Base-by-base conservation (phyloP, 2,797 vertebrate genomes). In the Novumbra hubbsi region DNA sequence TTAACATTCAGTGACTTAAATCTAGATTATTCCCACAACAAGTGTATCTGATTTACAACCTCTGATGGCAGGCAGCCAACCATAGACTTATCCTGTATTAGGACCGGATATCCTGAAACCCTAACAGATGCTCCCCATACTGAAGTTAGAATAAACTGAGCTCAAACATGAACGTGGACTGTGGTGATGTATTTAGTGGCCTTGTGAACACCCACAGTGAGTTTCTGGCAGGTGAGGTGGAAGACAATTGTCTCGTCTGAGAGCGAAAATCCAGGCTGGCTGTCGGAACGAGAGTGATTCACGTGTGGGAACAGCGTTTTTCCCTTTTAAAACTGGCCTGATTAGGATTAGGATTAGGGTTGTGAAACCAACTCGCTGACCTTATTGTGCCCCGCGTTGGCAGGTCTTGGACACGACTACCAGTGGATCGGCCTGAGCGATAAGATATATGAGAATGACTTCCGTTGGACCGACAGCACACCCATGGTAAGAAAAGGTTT, bases 381-480 rank as follows among this genome's bases (percentile, higher is more conserved):
- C 67, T 75, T 71, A 49, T 79, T 79, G 27, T 81, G 12, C 70
- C 57, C 60, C 76, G 17, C 30, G 21, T 85, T 4, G 69, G 21
- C 88, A 99, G 98, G 96, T 83, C 92, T 99, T 85, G 97, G 97
- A 71, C 96, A 96, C 78, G 97, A 99, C 86, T 99, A 99, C 83
- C 98, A 99, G 86, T 99, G 98, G 98, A 97, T 99, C 67, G 98
- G 98, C 69, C 93, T 99, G 78, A 99, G 98, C 73, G 98, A 99
- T 94, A 99, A 98, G 91, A 96, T 98, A 97, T 99, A 95, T 90
- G 96, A 99, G 87, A 95, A 90, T 21, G 98, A 99, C 89, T 99
- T 99, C 92, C 96, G 95, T 27, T 99, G 98, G 98, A 98, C 96
- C 7, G 98, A 99, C 80, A 94, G 95, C 81, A 93, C 91, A 72